Percentiles rank a stretch among this genome's conserved stretches.
Conservation (phyloP, 2,797 vertebrate genomes). For the Takifugu ocellatus region DNA sequence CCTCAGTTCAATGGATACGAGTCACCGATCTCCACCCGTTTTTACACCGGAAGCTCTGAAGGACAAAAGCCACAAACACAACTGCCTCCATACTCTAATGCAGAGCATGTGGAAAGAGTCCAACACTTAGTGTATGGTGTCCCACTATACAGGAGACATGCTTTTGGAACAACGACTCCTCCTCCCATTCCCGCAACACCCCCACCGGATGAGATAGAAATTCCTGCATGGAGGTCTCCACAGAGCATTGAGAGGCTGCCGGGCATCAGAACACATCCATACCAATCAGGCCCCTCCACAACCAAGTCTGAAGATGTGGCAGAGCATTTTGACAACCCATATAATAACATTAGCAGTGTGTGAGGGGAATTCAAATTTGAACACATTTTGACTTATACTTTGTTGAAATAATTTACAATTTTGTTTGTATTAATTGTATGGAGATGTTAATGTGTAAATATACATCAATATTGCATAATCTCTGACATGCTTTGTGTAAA, state of each 20-base stretch:
- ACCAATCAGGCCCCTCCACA: slow-evolving; percentile 24
- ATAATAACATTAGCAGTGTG: slow-evolving; percentile 32
- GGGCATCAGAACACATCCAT: slow-evolving; percentile 42
- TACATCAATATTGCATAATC: too few species aligned
- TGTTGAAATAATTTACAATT: too few species aligned
- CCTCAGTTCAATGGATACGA: background rate
- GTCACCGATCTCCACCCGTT: slow-evolving; percentile 8
- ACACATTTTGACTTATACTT: too few species aligned
- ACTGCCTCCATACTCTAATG: slow-evolving; percentile 10
- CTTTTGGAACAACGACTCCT: slow-evolving; percentile 23
- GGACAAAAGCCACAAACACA: slow-evolving; percentile 19
- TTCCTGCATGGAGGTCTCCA: slow-evolving; percentile 33
- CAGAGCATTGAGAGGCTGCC: slow-evolving; percentile 31
- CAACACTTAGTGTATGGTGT: slow-evolving; percentile 26
- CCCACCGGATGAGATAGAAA: slow-evolving; percentile 30
- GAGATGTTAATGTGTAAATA: background rate
- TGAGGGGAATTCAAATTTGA: slow-evolving; percentile 13
- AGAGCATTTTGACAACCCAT: slow-evolving; percentile 21
- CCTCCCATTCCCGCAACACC: slow-evolving; percentile 39
- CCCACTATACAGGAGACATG: slow-evolving; percentile 38
- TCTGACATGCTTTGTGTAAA: slow-evolving; percentile 7
- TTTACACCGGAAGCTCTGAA: slow-evolving; percentile 5
- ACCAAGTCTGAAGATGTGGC: slow-evolving; percentile 24
- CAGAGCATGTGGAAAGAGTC: slow-evolving; percentile 11
- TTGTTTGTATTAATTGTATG: too few species aligned